Percentiles rank a stretch among this genome's conserved stretches.
phyloP scores from a whole-genome alignment of 2,888 invertebrate species.

The Abrostola triplasia region DNA sequence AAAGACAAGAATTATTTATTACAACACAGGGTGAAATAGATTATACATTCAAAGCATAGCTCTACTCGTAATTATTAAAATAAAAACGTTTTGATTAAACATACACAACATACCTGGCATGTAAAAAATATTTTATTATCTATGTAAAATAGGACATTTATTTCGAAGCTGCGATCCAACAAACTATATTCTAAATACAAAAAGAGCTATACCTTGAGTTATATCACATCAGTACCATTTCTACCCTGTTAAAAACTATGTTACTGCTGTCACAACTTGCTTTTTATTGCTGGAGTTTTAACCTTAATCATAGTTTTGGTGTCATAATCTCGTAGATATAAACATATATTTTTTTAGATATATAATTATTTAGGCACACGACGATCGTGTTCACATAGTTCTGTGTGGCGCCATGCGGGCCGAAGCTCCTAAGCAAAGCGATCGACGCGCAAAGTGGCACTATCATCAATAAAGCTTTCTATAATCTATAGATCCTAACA shows the following conservation, averaged over 20 bases:
- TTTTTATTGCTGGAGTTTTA: slow-evolving; percentile 60
- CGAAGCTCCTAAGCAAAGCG: slow-evolving; percentile 34
- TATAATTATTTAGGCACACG: slow-evolving; percentile 52
- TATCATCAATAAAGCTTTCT: slow-evolving; percentile 53
- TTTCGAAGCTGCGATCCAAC: slow-evolving; percentile 22
- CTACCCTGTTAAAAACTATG: slow-evolving; percentile 2
- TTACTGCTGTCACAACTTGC: slow-evolving; percentile 50
- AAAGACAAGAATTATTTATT: slow-evolving; percentile 26
- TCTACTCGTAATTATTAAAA: slow-evolving; percentile 23
- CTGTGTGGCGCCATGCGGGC: slow-evolving; percentile 17
- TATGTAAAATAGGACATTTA: slow-evolving; percentile 9
- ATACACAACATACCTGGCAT: not conserved
- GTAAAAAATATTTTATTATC: not conserved
- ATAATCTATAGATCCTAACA: slow-evolving; percentile 52
- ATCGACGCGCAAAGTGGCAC: slow-evolving; percentile 43
- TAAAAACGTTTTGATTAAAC: slow-evolving; percentile 3
- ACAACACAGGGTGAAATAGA: slow-evolving; percentile 18
- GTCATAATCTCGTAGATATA: slow-evolving; percentile 79
- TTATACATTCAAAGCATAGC: slow-evolving; percentile 22
- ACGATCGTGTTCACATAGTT: slow-evolving; percentile 24
- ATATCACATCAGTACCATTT: slow-evolving; percentile 29
- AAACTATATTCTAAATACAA: slow-evolving; percentile 9
- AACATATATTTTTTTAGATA: slow-evolving; percentile 43
- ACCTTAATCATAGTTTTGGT: slow-evolving; percentile 79
- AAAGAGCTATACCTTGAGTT: slow-evolving; percentile 34